Evolutionary conservation across 1,140 invertebrate genomes (phyloP).

Genomic region (Macrostomum lignano): DNA sequence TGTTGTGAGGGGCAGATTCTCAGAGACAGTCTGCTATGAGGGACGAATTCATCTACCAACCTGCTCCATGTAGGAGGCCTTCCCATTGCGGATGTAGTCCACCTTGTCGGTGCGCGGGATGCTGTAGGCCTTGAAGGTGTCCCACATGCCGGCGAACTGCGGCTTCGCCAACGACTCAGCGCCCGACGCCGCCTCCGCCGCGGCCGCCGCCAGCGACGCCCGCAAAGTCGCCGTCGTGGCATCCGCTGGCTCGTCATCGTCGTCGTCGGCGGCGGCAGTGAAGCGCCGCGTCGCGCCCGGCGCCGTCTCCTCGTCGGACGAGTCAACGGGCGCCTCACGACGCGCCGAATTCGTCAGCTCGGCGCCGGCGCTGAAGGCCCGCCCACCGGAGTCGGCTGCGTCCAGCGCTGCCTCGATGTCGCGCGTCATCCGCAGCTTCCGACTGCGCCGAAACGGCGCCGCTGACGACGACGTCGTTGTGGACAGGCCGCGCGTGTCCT

Average conservation of each 20-base stretch:
- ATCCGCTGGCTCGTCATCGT: neutral
- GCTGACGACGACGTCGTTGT: neutral
- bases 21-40: too few relatives aligned
- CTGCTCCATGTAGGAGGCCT: too few relatives aligned
- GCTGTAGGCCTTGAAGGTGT: conserved; percentile 17
- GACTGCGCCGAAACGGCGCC: neutral
- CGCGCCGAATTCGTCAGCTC: neutral
- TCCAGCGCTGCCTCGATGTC: conserved; percentile 9
- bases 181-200: too few relatives aligned
- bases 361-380: conserved; percentile 6
- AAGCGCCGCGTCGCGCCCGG: neutral
- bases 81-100: too few relatives aligned
- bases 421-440: too few relatives aligned
- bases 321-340: conserved; percentile 1
- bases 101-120: too few relatives aligned
- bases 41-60: too few relatives aligned
- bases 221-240: too few relatives aligned
- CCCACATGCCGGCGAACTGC: conserved; percentile 26
- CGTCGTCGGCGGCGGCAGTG: neutral
- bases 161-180: conserved; percentile 16
- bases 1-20: too few relatives aligned
- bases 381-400: conserved; percentile 6
- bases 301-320: neutral
- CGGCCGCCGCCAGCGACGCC: too few relatives aligned
- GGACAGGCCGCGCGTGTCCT: conserved; percentile 6